phyloP scores from a whole-genome alignment of 2,797 vertebrate genomes.

The Sphenodon punctatus region DNA sequence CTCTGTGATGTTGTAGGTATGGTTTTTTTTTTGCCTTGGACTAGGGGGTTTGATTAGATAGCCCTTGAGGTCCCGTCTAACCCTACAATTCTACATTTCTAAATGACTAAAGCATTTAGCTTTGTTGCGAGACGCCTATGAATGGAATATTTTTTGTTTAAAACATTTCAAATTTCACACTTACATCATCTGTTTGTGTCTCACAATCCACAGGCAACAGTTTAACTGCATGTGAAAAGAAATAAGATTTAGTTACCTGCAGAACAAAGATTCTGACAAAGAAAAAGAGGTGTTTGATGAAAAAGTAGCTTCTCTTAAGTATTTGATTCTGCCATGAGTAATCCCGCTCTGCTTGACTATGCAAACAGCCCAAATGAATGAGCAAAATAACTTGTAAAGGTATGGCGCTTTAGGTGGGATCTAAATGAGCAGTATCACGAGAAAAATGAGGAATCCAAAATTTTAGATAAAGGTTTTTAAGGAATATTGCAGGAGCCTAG shows the following conservation, averaged over 20 bases:
- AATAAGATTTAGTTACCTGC: constrained; percentile 44
- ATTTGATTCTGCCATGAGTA: not conserved
- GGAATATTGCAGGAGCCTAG: not conserved
- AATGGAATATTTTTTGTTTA: constrained; percentile 18
- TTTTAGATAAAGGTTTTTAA: not conserved
- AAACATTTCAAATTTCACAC: constrained; percentile 39
- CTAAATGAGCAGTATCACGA: not conserved
- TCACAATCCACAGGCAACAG: constrained; percentile 79
- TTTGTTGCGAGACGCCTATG: constrained; percentile 8
- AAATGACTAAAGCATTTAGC: too few species aligned
- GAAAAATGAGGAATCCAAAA: not conserved
- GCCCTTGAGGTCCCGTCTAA: too few species aligned
- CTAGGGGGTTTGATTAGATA: too few species aligned
- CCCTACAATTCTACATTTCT: too few species aligned
- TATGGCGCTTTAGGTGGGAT: not conserved
- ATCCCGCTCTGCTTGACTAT: not conserved
- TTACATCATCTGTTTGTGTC: constrained; percentile 75
- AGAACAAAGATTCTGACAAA: constrained; percentile 43
- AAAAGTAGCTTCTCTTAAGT: too few species aligned
- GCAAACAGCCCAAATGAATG: not conserved
- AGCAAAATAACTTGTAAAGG: too few species aligned
- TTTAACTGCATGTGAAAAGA: constrained; percentile 74
- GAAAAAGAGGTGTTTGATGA: not conserved
- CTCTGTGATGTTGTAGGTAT: too few species aligned
- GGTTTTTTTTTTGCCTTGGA: too few species aligned